These are phyloP conservation scores for Entelurus aequoreus DNA, from an alignment of 2,113 vertebrate species.

Conservation along the genomic window DNA sequence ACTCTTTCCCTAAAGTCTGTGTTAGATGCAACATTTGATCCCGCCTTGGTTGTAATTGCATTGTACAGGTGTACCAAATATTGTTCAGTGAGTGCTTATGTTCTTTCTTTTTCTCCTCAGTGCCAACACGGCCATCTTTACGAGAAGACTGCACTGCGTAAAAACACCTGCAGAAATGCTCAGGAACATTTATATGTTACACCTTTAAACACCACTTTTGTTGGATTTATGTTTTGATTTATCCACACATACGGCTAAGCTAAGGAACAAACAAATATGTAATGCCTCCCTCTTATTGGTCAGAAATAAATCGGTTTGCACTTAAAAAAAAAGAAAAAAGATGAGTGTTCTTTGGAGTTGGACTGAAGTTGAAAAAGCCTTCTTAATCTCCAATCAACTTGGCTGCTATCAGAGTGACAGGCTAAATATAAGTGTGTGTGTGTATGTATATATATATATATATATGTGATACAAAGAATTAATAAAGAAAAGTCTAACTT, in stretches of 20 bases:
- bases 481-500: conserved; percentile 73
- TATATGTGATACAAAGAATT: conserved; percentile 46
- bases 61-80: not conserved
- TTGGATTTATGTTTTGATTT: not conserved
- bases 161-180: too few species aligned
- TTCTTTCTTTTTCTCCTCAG: conserved; percentile 20
- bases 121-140: conserved; percentile 16
- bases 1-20: too few species aligned
- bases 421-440: conserved; percentile 55
- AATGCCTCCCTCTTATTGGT: conserved; percentile 32
- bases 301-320: conserved; percentile 35
- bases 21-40: too few species aligned
- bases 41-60: not conserved
- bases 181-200: too few species aligned
- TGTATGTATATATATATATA: conserved; percentile 48
- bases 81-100: not conserved
- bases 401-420: conserved; percentile 67
- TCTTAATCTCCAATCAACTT: conserved; percentile 64
- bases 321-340: not conserved
- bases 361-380: conserved; percentile 17
- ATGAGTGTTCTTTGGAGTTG: conserved; percentile 22
- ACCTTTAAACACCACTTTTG: too few species aligned
- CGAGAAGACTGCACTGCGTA: not conserved
- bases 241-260: not conserved
- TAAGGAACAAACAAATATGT: conserved; percentile 17